Evolutionary conservation across 2,113 vertebrate genomes (phyloP).

Genomic region (Clarias gariepinus): DNA sequence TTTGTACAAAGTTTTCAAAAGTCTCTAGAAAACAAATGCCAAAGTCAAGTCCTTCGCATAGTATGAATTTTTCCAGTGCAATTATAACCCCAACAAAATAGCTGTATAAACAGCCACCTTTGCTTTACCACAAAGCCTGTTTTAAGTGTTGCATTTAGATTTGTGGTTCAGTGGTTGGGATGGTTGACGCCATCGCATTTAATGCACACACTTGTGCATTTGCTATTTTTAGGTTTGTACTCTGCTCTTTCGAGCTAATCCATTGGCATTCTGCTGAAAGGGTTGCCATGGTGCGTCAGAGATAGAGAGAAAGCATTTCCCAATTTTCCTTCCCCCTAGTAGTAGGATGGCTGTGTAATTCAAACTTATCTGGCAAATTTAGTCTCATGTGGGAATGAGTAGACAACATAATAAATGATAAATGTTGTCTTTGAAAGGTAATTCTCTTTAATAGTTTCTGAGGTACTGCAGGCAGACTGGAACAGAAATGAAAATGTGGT

Average conservation of each 20-base stretch:
- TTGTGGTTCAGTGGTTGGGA: neutral
- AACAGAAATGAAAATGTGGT: conserved; percentile 11
- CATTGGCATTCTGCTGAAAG: conserved; percentile 9
- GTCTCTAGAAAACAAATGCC: neutral
- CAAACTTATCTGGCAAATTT: neutral
- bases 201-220: conserved; percentile 9
- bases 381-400: neutral
- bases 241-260: neutral
- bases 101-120: neutral
- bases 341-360: neutral
- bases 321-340: neutral
- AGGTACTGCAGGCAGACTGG: neutral
- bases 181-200: neutral
- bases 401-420: neutral
- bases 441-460: neutral
- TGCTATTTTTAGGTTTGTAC: conserved; percentile 15
- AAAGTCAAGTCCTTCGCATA: neutral
- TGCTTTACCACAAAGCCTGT: neutral
- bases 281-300: conserved; percentile 25
- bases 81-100: too few species aligned
- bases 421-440: neutral
- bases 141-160: neutral
- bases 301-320: conserved; percentile 5
- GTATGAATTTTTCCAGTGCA: neutral
- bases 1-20: neutral